These are phyloP conservation scores for Brevimyrus niger DNA, from an alignment of 2,113 vertebrate genomes.

Conservation along the genomic window DNA sequence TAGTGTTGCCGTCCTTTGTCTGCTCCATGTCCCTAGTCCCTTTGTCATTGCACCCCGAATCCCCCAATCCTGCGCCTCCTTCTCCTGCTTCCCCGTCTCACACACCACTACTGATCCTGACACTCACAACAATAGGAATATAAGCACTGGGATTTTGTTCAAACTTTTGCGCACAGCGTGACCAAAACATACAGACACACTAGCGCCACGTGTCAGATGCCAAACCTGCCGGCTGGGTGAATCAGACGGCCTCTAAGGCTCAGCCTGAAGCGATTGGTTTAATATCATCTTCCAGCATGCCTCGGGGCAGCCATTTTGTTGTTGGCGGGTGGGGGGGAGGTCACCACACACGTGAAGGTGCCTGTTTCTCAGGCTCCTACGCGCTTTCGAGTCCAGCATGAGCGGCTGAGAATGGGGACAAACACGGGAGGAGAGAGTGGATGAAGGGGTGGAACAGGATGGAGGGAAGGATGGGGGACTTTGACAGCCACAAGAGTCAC, in stretches of 20 bases:
- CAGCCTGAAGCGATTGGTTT: background rate
- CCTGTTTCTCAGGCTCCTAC: background rate
- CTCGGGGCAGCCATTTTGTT: background rate
- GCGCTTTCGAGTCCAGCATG: background rate
- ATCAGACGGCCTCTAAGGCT: background rate
- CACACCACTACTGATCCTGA: no score
- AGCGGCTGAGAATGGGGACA: background rate
- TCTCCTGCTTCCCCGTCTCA: no score
- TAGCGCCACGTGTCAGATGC: background rate
- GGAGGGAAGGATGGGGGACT: background rate
- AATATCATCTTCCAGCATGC: background rate
- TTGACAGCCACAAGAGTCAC: background rate
- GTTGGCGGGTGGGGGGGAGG: background rate
- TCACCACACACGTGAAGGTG: background rate
- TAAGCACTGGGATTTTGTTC: background rate
- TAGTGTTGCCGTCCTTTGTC: no score
- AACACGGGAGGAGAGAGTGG: background rate
- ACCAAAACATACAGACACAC: background rate
- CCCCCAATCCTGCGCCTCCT: no score
- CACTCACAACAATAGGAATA: no score
- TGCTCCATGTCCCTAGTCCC: no score
- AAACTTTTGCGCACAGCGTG: background rate
- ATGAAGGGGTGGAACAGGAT: background rate
- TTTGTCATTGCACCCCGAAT: no score
- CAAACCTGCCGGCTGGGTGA: background rate